A percentile compares a stretch with the other conserved stretches of the same genome.
phyloP scores from a whole-genome alignment of 2,113 vertebrate species.

The Thalassoma bifasciatum region DNA sequence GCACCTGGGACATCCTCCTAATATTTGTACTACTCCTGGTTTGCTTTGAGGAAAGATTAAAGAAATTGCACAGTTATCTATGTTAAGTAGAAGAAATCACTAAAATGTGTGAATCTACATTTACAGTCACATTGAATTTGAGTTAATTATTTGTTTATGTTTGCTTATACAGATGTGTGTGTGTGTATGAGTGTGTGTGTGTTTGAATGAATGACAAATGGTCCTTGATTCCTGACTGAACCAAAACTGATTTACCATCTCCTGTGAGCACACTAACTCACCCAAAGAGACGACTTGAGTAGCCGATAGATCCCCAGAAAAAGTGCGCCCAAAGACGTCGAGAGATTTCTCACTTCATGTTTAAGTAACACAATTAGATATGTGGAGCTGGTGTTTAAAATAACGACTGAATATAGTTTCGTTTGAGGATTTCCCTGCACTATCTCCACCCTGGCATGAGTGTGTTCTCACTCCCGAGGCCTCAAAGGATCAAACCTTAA shows the following conservation, averaged over 20 bases:
- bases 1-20: constrained; percentile 46
- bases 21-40: constrained; percentile 65
- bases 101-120: constrained; percentile 66
- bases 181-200: constrained; percentile 8
- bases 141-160: constrained; percentile 50
- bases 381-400: constrained; percentile 39
- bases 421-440: constrained; percentile 55
- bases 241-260: constrained; percentile 58
- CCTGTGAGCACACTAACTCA: constrained; percentile 47
- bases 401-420: too few species aligned
- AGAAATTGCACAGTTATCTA: constrained; percentile 74
- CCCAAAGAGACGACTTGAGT: constrained; percentile 49
- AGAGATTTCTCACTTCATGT: constrained; percentile 9
- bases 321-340: constrained; percentile 1
- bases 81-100: constrained; percentile 68
- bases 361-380: constrained; percentile 20
- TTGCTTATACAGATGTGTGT: constrained; percentile 30
- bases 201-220: constrained; percentile 22
- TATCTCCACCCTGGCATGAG: constrained; percentile 11
- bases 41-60: constrained; percentile 56
- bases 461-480: constrained; percentile 2
- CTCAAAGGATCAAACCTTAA: constrained; percentile 12
- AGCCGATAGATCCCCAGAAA: constrained; percentile 10
- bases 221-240: constrained; percentile 70
- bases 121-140: constrained; percentile 53